Percentiles rank a stretch among this genome's conserved stretches.
phyloP scores from a whole-genome alignment of 2,888 invertebrate genomes.

The Catocala fraxini region DNA sequence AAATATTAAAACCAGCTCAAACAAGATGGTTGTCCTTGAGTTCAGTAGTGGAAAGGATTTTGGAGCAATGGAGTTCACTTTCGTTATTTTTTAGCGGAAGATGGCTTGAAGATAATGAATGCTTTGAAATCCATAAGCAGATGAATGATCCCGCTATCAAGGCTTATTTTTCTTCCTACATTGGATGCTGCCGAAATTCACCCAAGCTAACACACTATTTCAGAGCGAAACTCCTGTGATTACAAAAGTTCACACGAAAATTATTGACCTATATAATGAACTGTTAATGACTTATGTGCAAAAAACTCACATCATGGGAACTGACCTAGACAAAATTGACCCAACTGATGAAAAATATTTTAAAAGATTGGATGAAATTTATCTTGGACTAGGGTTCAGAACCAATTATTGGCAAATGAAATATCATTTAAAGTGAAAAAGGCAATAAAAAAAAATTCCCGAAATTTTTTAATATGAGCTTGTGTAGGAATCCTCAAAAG shows the following conservation, averaged over 20 bases:
- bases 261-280: constrained; percentile 22
- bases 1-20: constrained; percentile 25
- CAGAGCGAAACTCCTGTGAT: constrained; percentile 30
- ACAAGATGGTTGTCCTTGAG: constrained; percentile 20
- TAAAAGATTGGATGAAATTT: constrained; percentile 28
- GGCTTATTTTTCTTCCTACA: constrained; percentile 22
- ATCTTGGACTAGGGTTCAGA: constrained; percentile 19
- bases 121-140: constrained; percentile 17
- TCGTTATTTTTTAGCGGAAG: constrained; percentile 14
- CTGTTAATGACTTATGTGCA: constrained; percentile 26
- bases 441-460: constrained; percentile 21
- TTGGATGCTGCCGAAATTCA: constrained; percentile 31
- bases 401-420: constrained; percentile 21
- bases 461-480: constrained; percentile 24
- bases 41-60: constrained; percentile 18
- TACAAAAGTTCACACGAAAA: constrained; percentile 25
- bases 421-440: constrained; percentile 8
- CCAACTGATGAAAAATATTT: constrained; percentile 29
- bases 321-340: constrained; percentile 23
- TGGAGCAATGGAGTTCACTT: constrained; percentile 25
- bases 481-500: constrained; percentile 25
- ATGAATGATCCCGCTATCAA: constrained; percentile 25
- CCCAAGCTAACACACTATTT: constrained; percentile 21
- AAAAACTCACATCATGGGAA: constrained; percentile 23
- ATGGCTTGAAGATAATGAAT: constrained; percentile 26